Evolutionary conservation across 2,888 invertebrate genomes (phyloP), one percentile per base, ranked within the genome.

Genomic region (Rhorus exstirpatorius): DNA sequence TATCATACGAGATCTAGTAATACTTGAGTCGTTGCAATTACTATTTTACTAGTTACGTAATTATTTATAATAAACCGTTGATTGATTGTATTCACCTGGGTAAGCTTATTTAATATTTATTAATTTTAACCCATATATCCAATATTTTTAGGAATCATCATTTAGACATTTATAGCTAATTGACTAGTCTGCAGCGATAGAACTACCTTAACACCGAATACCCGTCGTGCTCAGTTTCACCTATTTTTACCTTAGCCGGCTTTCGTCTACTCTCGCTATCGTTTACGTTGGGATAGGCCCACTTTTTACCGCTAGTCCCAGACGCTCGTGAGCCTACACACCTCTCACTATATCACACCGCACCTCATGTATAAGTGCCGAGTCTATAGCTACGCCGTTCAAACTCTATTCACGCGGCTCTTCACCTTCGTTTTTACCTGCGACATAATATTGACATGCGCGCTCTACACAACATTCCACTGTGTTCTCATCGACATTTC

Each of bases 261-360:
- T 79, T 81, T 79, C 51, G 71, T 75, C 78, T 79, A 79, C 78
- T 76, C 83, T 83, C 83, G 83, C 83, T 83, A 53, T 83, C 79
- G 76, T 46, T 83, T 77, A 75, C 55, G 83, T 84, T 85, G 85
- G 81, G 84, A 85, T 85, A 85, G 85, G 84, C 83, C 84, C 81
- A 65, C 70, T 38, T 85, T 74, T 83, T 74, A 85, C 85, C 85
- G 85, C 79, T 85, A 85, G 63, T 49, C 65, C 61, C 70, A 79
- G 71, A 70, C 78, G 55, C 65, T 53, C 76, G 67, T 76, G 19
- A 51, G 60, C 55, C 63, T 49, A 70, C 55, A 55, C 61, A 35
- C 21, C 81, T 61, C 67, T 53, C 72, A 67, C 65, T 68, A 49
- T 44, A 53, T 24, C 24, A 19, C 21, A 21, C 12, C 2, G 14